phyloP scores from a whole-genome alignment of 2,113 vertebrate species.

The Pachycephala philippinensis region DNA sequence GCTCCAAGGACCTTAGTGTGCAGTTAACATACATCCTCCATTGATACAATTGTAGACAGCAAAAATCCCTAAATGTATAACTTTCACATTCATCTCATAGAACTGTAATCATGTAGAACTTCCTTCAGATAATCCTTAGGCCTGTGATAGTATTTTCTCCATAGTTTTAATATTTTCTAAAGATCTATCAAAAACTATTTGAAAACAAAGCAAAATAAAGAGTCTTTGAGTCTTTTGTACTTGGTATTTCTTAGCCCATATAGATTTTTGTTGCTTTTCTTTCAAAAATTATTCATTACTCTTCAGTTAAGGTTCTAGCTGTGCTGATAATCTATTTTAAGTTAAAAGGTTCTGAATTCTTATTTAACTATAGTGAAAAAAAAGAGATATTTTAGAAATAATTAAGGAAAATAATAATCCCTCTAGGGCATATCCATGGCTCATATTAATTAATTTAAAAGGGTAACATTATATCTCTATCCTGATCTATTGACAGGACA shows the following conservation, averaged over 20 bases:
- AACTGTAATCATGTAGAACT: background rate
- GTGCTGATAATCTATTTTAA: background rate
- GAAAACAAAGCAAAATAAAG: background rate
- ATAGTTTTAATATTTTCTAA: background rate
- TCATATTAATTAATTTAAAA: background rate
- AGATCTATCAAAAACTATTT: background rate
- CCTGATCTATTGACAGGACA: background rate
- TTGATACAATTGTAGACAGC: background rate
- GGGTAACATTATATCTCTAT: background rate
- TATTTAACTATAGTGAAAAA: background rate
- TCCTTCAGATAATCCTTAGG: background rate
- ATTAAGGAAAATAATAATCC: background rate
- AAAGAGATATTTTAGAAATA: background rate
- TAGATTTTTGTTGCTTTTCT: background rate
- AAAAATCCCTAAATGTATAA: background rate
- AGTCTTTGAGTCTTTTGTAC: background rate
- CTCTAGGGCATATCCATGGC: background rate
- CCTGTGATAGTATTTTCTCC: background rate
- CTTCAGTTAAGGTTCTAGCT: background rate
- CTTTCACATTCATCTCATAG: background rate
- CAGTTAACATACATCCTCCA: background rate
- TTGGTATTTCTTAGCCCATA: background rate
- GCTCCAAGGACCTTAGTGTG: background rate
- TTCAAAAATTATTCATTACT: background rate
- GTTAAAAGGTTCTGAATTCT: background rate